phyloP scores from a whole-genome alignment of 2,113 vertebrate genomes.

The Oplegnathus fasciatus region DNA sequence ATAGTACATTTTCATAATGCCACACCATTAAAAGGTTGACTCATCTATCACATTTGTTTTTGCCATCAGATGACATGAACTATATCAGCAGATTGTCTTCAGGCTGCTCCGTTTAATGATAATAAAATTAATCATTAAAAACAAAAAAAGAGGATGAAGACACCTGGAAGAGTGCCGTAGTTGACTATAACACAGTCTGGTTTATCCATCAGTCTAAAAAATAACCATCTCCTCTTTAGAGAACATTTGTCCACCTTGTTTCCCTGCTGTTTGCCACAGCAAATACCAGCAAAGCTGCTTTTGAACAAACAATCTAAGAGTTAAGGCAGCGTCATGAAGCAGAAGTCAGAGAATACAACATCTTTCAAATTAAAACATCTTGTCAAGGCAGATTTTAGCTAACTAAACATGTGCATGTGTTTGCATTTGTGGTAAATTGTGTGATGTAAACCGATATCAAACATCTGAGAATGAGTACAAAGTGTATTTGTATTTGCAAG shows the following conservation, averaged over 20 bases:
- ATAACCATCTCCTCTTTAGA: neutral
- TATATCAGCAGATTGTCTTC: conserved; percentile 10
- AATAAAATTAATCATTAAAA: neutral
- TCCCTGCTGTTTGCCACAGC: neutral
- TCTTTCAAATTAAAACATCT: conserved; percentile 16
- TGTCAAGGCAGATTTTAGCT: neutral
- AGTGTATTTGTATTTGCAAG: conserved; percentile 10
- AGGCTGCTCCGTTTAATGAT: conserved; percentile 1
- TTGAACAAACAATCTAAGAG: conserved; percentile 8
- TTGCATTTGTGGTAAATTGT: conserved; percentile 2
- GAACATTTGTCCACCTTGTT: neutral
- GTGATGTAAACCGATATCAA: conserved; percentile 2
- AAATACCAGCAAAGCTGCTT: conserved; percentile 25
- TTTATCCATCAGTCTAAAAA: neutral
- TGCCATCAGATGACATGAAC: conserved; percentile 7
- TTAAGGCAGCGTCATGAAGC: conserved; percentile 10
- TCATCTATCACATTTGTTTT: conserved; percentile 1
- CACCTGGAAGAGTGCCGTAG: neutral
- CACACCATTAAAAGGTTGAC: neutral
- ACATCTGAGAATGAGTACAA: neutral
- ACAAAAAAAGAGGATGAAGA: neutral
- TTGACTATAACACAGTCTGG: neutral
- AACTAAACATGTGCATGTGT: conserved; percentile 2
- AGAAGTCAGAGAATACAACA: conserved; percentile 1
- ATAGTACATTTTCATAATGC: neutral